Evolutionary conservation across 2,888 invertebrate genomes (phyloP).

Genomic region (Prosopocoilus inquinatus): DNA sequence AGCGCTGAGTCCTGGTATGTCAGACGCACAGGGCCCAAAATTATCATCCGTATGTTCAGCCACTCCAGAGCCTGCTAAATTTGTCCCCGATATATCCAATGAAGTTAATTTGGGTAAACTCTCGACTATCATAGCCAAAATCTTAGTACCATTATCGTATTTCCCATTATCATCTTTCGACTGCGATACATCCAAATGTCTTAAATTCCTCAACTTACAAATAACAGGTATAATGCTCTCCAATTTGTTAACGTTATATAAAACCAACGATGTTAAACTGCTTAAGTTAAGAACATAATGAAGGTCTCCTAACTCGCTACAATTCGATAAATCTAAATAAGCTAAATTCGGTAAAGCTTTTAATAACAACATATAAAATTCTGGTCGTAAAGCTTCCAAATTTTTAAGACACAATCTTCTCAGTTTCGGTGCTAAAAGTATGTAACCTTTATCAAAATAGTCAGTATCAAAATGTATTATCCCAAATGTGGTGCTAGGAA

Average conservation of each 20-base stretch:
- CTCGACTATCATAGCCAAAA: slow-evolving; percentile 69
- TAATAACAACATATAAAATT: slow-evolving; percentile 57
- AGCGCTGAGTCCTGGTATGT: slow-evolving; percentile 84
- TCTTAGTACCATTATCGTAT: slow-evolving; percentile 72
- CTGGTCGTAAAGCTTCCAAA: slow-evolving; percentile 52
- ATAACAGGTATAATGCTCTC: slow-evolving; percentile 63
- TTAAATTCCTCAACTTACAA: slow-evolving; percentile 56
- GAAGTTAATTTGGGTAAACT: slow-evolving; percentile 74
- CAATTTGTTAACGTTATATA: slow-evolving; percentile 76
- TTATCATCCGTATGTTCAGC: slow-evolving; percentile 54
- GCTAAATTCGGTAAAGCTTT: slow-evolving; percentile 61
- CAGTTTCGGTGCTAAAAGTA: slow-evolving; percentile 61
- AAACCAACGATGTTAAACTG: slow-evolving; percentile 69
- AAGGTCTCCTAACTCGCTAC: slow-evolving; percentile 62
- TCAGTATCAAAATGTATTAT: slow-evolving; percentile 29
- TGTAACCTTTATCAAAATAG: slow-evolving; percentile 52
- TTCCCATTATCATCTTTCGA: slow-evolving; percentile 66
- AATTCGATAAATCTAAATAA: slow-evolving; percentile 71
- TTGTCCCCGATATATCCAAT: slow-evolving; percentile 94
- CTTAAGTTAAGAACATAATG: slow-evolving; percentile 57
- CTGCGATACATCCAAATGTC: slow-evolving; percentile 84
- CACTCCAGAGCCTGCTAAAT: slow-evolving; percentile 84
- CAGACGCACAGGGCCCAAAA: slow-evolving; percentile 56
- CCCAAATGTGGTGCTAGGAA: slow-evolving; percentile 49
- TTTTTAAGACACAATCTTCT: slow-evolving; percentile 59